Base-by-base conservation (phyloP, 2,888 invertebrate genomes). In the Apocheima hispidaria region DNA sequence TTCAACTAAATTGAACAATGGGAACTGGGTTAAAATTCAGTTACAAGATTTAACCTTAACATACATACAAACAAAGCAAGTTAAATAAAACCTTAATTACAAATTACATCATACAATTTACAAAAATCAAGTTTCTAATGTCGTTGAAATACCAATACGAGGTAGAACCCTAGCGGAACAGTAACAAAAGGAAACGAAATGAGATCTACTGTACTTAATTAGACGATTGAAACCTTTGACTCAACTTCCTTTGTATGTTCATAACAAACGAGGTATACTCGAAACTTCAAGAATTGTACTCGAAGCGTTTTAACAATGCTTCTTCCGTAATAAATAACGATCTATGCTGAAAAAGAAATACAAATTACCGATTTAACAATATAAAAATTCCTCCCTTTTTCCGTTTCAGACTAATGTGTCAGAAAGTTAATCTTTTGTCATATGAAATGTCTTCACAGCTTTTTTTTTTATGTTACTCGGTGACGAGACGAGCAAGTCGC, bases 141-240 rank as follows among this genome's bases (percentile, higher is more conserved):
- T 30, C 30, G 16, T 26, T 20, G 18, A 44, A 43, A 35, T 21
- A 36, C 43, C 28, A 18, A 48, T 53, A 48, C 36, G 30, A 38
- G 40, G 16, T 18, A 52, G 30, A 46, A 53, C 26, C 16, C 38
- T 52, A 48, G 16, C 23, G 46, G 30, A 46, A 53, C 26, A 26
- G 46, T 52, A 48, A 36, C 49, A 54, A 60, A 52, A 49, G 53
- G 53, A 38, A 40, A 26, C 21, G 53, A 48, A 60, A 60, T 41
- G 46, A 60, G 53, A 60, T 53, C 48, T 50, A 50, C 50, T 53
- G 60, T 53, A 48, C 41, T 53, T 60, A 60, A 60, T 60, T 60
- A 60, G 52, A 60, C 41, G 48, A 60, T 60, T 60, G 48, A 53
- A 36, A 60, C 60, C 53, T 60, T 60, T 54, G 60, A 60, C 18